Base-by-base conservation (phyloP, 1,140 invertebrate genomes). In the Caerostris extrusa region DNA sequence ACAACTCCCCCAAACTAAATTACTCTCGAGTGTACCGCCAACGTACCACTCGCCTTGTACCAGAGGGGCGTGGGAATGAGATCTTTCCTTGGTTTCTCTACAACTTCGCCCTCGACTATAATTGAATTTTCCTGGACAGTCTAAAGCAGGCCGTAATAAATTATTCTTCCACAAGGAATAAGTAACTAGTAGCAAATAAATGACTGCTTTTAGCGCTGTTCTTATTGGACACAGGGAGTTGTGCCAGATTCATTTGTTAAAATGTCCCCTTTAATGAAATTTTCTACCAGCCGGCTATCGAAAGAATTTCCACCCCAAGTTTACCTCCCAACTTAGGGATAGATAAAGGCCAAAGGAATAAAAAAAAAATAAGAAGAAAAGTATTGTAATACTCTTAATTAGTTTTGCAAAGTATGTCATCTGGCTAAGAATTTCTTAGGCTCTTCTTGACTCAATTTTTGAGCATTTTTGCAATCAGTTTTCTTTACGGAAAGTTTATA, bases 141-240 rank as follows among this genome's bases (percentile, higher is more conserved):
- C 91, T 86, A 93, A 87, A 93, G 91, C 91, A 93, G 82, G 61
- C 77, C 17, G 83, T 87, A 93, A 93, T 93, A 93, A 93, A 93
- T 93, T 93, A 93, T 93, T 93, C 83, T 61, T 83, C 64, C 83
- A 19, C 64, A 87, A 82, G 50, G 91, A 93, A 93, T 93, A 93
- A 87, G 91, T 93, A 93, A 93, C 91, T 93, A 93, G 82, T 87
- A 87, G 91, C 55, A 93, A 93, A 93, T 93, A 93, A 93, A 93
- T 87, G 91, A 87, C 82, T 93, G 91, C 91, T 93, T 93, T 93
- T 93, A 93, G 91, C 81, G 60, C 82, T 87, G 19, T 60, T 82
- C 55, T 93, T 93, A 93, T 87, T 93, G 91, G 61, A 34, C 81
- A 71, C 82, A 64, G 69, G 69, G 58, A 56, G 53, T 34, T 8